Evolutionary conservation across 2,888 invertebrate genomes (phyloP).

Genomic region (Iselma pallidipennis): DNA sequence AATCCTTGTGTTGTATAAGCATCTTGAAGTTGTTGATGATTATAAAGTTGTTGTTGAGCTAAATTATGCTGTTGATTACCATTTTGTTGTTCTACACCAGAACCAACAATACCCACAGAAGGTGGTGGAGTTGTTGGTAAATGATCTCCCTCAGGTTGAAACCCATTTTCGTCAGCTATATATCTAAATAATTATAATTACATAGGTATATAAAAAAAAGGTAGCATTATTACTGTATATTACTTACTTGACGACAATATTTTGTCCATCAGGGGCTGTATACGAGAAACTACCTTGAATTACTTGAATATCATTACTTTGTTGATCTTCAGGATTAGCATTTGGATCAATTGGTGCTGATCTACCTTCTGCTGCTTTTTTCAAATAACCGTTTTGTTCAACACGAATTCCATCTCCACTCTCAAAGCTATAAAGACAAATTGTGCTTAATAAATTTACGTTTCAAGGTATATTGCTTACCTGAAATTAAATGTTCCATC

Average conservation of each 20-base stretch:
- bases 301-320: conserved; percentile 62
- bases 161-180: conserved; percentile 74
- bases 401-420: conserved; percentile 79
- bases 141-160: conserved; percentile 69
- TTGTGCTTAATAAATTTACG: neutral
- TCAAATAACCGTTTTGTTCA: conserved; percentile 72
- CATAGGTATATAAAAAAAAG: too few relatives aligned
- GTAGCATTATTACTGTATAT: too few relatives aligned
- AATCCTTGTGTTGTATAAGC: neutral
- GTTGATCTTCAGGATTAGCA: conserved; percentile 53
- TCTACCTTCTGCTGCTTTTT: conserved; percentile 57
- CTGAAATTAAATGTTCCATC: conserved; percentile 59
- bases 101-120: conserved; percentile 42
- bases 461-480: conserved; percentile 38
- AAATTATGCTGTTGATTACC: conserved; percentile 4
- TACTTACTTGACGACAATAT: conserved; percentile 63
- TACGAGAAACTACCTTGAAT: conserved; percentile 72
- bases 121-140: conserved; percentile 61
- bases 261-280: conserved; percentile 70
- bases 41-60: conserved; percentile 23
- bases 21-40: conserved; percentile 21
- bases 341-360: conserved; percentile 20
- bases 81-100: neutral
- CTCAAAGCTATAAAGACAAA: conserved; percentile 65
- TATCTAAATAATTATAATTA: conserved; percentile 56